Evolutionary conservation across 2,888 invertebrate genomes (phyloP).

Genomic region (Leptinotarsa rubiginosa): DNA sequence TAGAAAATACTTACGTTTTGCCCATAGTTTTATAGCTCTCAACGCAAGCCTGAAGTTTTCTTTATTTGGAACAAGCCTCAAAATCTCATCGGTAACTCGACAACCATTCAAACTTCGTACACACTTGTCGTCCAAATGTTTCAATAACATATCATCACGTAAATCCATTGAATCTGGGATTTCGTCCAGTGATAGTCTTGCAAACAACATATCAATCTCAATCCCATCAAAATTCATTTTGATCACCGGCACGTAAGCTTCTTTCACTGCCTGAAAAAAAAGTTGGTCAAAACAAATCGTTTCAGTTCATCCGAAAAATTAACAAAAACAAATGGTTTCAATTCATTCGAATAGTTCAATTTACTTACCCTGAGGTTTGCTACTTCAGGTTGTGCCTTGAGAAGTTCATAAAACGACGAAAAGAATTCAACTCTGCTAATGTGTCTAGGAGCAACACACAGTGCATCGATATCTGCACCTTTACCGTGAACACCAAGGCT

Average conservation of each 20-base stretch:
- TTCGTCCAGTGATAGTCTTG: slow-evolving; percentile 92
- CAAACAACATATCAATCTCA: slow-evolving; percentile 98
- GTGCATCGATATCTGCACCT: too few species aligned
- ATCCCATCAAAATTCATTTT: slow-evolving; percentile 99
- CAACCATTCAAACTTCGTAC: slow-evolving; percentile 98
- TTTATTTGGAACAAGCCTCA: slow-evolving; percentile 93
- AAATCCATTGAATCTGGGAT: slow-evolving; percentile 92
- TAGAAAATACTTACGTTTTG: slow-evolving; percentile 86
- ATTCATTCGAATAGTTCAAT: too few species aligned
- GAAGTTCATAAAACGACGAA: too few species aligned
- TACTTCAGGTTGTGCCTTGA: too few species aligned
- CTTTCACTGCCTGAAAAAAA: slow-evolving; percentile 83
- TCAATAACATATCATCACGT: slow-evolving; percentile 90
- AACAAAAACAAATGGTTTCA: too few species aligned
- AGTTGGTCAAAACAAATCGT: too few species aligned
- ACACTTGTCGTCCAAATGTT: slow-evolving; percentile 95
- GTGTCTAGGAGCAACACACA: too few species aligned
- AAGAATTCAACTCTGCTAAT: too few species aligned
- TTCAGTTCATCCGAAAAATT: too few species aligned
- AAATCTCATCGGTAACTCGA: slow-evolving; percentile 97
- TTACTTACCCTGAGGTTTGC: too few species aligned
- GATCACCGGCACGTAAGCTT: slow-evolving; percentile 98
- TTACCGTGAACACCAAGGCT: slow-evolving; percentile 60
- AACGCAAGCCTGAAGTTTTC: slow-evolving; percentile 94
- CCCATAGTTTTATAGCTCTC: slow-evolving; percentile 97